These are phyloP conservation scores for Triplophysa yarkandensis DNA, from an alignment of 2,797 vertebrate genomes.

Conservation along the genomic window DNA sequence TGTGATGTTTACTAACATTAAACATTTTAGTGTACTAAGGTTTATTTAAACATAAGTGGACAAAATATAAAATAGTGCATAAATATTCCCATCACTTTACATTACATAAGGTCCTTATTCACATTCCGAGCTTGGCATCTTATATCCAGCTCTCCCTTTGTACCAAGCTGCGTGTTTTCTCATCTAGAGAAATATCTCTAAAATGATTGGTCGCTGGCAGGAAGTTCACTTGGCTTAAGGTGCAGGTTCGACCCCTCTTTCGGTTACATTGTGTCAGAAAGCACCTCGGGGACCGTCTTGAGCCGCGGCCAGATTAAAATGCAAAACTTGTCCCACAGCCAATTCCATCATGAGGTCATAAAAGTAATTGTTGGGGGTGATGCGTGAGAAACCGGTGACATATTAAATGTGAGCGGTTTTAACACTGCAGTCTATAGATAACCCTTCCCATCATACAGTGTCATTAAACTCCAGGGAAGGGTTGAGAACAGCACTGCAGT, in stretches of 20 bases:
- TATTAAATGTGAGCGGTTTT: slow-evolving; percentile 26
- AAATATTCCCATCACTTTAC: neutral
- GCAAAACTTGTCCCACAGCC: slow-evolving; percentile 43
- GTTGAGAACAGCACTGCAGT: slow-evolving; percentile 32
- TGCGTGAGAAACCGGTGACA: neutral
- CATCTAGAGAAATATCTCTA: slow-evolving; percentile 13
- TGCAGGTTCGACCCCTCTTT: slow-evolving; percentile 26
- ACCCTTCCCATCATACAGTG: slow-evolving; percentile 10
- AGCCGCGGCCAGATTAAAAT: slow-evolving; percentile 51
- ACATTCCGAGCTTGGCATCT: neutral
- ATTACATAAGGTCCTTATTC: too few species aligned
- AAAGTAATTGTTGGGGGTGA: slow-evolving; percentile 43
- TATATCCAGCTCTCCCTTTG: neutral
- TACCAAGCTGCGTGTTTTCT: neutral
- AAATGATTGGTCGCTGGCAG: slow-evolving; percentile 12
- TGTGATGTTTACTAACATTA: too few species aligned
- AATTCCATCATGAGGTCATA: slow-evolving; percentile 51
- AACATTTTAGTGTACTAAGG: too few species aligned
- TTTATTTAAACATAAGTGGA: too few species aligned
- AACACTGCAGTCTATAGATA: slow-evolving; percentile 24
- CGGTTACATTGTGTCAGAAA: slow-evolving; percentile 35
- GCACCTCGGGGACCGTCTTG: slow-evolving; percentile 30
- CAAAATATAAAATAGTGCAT: too few species aligned
- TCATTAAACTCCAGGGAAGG: neutral
- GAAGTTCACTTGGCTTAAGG: slow-evolving; percentile 29